These are phyloP conservation scores for Perizoma affinitatum DNA, from an alignment of 2,888 invertebrate genomes.

Conservation along the genomic window DNA sequence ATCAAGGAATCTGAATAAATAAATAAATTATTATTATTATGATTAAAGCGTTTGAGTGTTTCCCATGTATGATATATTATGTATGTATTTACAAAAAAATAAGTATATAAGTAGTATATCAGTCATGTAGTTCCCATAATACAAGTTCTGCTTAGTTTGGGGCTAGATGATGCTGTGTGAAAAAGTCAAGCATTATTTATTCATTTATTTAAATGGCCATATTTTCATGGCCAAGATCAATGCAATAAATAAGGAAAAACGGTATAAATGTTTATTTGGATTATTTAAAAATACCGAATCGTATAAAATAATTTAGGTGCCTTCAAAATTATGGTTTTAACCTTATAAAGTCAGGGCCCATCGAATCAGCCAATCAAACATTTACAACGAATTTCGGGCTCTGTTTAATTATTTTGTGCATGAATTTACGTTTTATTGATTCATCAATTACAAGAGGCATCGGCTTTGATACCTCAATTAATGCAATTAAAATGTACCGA, in stretches of 20 bases:
- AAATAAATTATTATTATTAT: too few relatives aligned
- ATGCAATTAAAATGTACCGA: constrained; percentile 30
- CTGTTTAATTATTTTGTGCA: constrained; percentile 38
- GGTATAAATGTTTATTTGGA: constrained; percentile 34
- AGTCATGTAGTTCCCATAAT: too few relatives aligned
- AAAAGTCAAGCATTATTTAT: too few relatives aligned
- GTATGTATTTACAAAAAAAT: too few relatives aligned
- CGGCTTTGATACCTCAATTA: constrained; percentile 38
- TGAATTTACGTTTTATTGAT: constrained; percentile 33
- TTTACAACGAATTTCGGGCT: constrained; percentile 44
- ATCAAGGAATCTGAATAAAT: too few relatives aligned
- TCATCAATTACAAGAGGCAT: constrained; percentile 32
- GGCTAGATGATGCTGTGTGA: too few relatives aligned
- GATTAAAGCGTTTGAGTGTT: too few relatives aligned
- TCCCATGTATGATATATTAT: too few relatives aligned
- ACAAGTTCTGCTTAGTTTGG: too few relatives aligned
- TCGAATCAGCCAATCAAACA: constrained; percentile 59
- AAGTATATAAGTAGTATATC: too few relatives aligned
- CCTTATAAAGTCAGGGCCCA: constrained; percentile 55
- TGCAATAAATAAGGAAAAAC: constrained; percentile 35
- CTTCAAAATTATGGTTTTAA: constrained; percentile 48
- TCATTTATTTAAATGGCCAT: too few relatives aligned
- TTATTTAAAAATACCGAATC: constrained; percentile 24
- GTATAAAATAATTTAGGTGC: constrained; percentile 47
- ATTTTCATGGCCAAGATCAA: neutral